Percentiles rank a stretch among this genome's conserved stretches.
These are phyloP conservation scores for Drymonia ruficornis DNA, from an alignment of 2,888 invertebrate species.

Conservation along the genomic window DNA sequence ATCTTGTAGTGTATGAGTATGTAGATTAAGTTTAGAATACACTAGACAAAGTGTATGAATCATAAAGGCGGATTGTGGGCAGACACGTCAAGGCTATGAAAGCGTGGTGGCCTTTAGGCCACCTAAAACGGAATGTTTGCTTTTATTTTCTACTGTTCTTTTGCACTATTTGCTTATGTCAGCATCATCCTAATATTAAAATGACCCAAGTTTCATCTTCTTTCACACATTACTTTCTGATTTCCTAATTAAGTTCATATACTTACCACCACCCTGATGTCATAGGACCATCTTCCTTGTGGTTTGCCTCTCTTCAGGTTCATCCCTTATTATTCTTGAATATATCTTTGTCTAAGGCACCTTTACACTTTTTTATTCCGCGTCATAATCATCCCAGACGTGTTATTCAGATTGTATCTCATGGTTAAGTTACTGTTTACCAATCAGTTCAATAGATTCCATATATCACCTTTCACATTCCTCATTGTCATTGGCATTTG, in stretches of 20 bases:
- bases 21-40: neutral
- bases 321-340: no score
- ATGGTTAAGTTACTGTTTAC: constrained; percentile 4
- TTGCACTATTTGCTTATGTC: constrained; percentile 18
- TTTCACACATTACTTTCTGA: no score
- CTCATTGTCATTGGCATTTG: constrained; percentile 9
- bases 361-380: neutral
- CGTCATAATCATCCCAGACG: neutral
- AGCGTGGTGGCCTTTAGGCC: constrained; percentile 57
- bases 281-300: no score
- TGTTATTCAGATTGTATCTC: constrained; percentile 3
- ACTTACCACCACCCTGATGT: no score
- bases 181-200: neutral
- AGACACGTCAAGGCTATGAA: constrained; percentile 59
- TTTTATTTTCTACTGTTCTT: constrained; percentile 22
- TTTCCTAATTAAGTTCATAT: no score
- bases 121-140: constrained; percentile 39
- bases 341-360: no score
- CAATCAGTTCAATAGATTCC: constrained; percentile 5
- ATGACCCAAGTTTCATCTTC: no score
- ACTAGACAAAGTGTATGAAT: constrained; percentile 31
- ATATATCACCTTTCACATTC: constrained; percentile 6
- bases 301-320: no score
- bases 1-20: neutral
- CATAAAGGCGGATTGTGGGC: constrained; percentile 43